A percentile compares a stretch with the other conserved stretches of the same genome.
Conservation (phyloP, 2,888 invertebrate species). For the Leistus spinibarbis region DNA sequence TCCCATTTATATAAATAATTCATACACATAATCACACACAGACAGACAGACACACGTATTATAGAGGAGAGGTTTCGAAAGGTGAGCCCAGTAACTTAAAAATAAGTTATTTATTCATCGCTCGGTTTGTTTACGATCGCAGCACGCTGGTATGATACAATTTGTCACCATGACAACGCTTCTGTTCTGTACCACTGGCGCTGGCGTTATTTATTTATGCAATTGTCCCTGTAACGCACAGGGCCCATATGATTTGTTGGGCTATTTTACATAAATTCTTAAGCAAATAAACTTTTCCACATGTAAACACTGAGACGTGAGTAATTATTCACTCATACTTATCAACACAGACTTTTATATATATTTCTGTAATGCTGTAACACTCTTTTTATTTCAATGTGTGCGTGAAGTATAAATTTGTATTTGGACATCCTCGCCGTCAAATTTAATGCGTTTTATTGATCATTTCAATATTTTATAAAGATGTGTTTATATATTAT, state of each 20-base stretch:
- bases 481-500: too few species aligned
- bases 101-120: conserved; percentile 35
- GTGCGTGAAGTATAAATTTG: not conserved
- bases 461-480: too few species aligned
- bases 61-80: too few species aligned
- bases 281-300: conserved; percentile 38
- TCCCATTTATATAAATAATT: conserved; percentile 34
- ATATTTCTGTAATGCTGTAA: not conserved
- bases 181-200: conserved; percentile 40
- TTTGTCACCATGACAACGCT: conserved; percentile 46
- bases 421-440: not conserved
- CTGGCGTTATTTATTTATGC: conserved; percentile 30
- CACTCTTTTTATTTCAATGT: not conserved
- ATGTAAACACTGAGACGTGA: conserved; percentile 31
- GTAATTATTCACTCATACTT: conserved; percentile 32
- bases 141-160: conserved; percentile 41
- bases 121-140: conserved; percentile 38
- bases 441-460: not conserved
- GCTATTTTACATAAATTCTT: conserved; percentile 39
- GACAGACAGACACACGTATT: not conserved
- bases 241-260: conserved; percentile 27
- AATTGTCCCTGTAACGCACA: conserved; percentile 23
- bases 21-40: conserved; percentile 10
- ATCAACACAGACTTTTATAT: conserved; percentile 17
- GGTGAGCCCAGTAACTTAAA: not conserved